Evolutionary conservation across 1,140 invertebrate genomes (phyloP), one percentile per base, ranked within the genome.

Genomic region (Cotesia typhae): DNA sequence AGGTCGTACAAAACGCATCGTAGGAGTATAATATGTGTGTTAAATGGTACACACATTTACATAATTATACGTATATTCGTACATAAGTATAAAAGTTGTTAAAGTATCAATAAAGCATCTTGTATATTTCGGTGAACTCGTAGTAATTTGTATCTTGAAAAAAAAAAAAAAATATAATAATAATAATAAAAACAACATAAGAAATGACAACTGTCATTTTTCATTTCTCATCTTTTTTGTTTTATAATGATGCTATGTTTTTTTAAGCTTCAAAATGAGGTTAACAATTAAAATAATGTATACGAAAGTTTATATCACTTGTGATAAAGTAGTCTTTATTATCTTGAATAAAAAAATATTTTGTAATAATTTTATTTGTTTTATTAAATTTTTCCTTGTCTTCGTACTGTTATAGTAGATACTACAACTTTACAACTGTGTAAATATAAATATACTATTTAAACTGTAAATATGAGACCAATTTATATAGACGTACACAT

Each of bases 1-100:
- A 80, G 78, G 78, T 77, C 78, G 70, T 37, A 41, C 68, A 74
- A 71, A 67, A 73, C 74, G 68, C 78, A 80, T 80, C 75, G 76
- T 69, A 55, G 52, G 51, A 70, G 69, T 37, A 20, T 60, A 71
- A 67, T 52, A 47, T 47, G 41, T 47, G 20, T n/a, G 28, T 51
- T 55, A 63, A 74, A 70, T 59, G 73, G 57, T 65, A 52, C 68
- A 55, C 55, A 67, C 74, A 74, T 60, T 67, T 67, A 51, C 5
- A 47, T 47, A 47, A 47, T 74, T 65, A 41, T 59, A 57, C 73
- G 67, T 47, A 63, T 36, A 51, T 7, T 4, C 12, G 7, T 12
- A 14, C 41, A 35, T 17, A 41, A n/a, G 14, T 36, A 64, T 64
- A 64, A 64, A 64, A 64, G 12, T 35, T 64, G 14, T 35, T 35